Evolutionary conservation across 1,140 invertebrate species (phyloP).

Genomic region (Drosophila mauritiana): DNA sequence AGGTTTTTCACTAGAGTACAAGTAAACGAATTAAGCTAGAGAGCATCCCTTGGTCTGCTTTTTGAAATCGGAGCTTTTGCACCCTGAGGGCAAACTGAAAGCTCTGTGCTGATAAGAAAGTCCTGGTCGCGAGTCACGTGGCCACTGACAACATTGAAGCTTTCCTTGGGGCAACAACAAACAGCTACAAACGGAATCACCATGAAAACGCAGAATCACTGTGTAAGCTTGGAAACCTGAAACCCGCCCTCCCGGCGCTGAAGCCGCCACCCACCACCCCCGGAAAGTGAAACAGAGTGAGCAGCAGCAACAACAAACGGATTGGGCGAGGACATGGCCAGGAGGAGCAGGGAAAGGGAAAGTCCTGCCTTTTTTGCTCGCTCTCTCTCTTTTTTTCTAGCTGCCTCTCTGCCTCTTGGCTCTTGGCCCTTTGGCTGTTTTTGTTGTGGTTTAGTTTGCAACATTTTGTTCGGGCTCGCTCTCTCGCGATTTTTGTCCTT

Average conservation of each 20-base stretch:
- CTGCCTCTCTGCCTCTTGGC: conserved; percentile 10
- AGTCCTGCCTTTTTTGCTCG: conserved; percentile 44
- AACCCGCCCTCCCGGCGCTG: not conserved
- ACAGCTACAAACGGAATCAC: conserved; percentile 39
- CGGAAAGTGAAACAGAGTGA: conserved; percentile 72
- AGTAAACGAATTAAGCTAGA: conserved; percentile 29
- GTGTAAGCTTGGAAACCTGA: conserved; percentile 54
- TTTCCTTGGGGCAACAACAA: conserved; percentile 38
- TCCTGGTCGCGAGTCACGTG: conserved; percentile 64
- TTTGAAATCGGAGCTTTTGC: not conserved
- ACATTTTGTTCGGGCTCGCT: conserved; percentile 40
- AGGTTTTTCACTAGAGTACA: conserved; percentile 20
- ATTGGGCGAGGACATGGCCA: conserved; percentile 69
- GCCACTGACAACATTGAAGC: conserved; percentile 55
- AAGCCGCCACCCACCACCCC: not conserved
- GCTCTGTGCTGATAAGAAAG: conserved; percentile 69
- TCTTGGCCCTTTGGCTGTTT: conserved; percentile 66
- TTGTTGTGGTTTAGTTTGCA: conserved; percentile 63
- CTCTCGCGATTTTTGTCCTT: conserved; percentile 48
- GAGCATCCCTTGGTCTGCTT: conserved; percentile 6
- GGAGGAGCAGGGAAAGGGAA: conserved; percentile 53
- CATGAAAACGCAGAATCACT: conserved; percentile 81
- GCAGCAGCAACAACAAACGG: conserved; percentile 55
- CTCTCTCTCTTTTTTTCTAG: conserved; percentile 3
- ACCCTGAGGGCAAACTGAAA: conserved; percentile 14